Evolutionary conservation across 1,140 invertebrate species (phyloP).

Genomic region (Sinonovacula constricta): DNA sequence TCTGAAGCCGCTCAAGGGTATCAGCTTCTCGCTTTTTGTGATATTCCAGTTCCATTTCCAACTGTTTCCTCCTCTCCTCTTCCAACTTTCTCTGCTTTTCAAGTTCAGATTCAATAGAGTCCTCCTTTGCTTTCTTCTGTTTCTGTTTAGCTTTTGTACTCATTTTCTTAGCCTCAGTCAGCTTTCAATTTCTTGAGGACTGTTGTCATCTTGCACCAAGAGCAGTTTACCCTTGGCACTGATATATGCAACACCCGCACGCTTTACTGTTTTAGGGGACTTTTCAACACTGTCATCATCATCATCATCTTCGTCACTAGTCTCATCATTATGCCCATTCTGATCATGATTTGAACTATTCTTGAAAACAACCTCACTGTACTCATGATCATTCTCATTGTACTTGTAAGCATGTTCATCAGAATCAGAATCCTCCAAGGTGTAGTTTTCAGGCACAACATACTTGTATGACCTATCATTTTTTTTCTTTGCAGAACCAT

Average conservation of each 20-base stretch:
- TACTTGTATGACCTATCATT: conserved; percentile 50
- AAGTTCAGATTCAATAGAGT: conserved; percentile 51
- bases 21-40: conserved; percentile 60
- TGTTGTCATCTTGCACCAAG: conserved; percentile 63
- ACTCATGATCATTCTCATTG: conserved; percentile 23
- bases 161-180: background rate
- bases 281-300: conserved; percentile 43
- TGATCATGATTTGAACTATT: background rate
- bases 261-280: conserved; percentile 54
- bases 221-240: conserved; percentile 64
- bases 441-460: conserved; percentile 47
- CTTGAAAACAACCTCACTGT: conserved; percentile 10
- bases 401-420: conserved; percentile 54
- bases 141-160: conserved; percentile 53
- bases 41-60: conserved; percentile 64
- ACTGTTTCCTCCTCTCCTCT: conserved; percentile 56
- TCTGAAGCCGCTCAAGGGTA: conserved; percentile 62
- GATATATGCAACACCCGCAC: conserved; percentile 68
- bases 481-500: conserved; percentile 5
- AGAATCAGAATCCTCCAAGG: conserved; percentile 39
- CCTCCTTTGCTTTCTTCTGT: conserved; percentile 65
- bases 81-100: conserved; percentile 64
- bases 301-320: conserved; percentile 48
- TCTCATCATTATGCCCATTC: conserved; percentile 37
- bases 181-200: conserved; percentile 14